phyloP scores from a whole-genome alignment of 2,888 invertebrate species.

The Netelia virgata region DNA sequence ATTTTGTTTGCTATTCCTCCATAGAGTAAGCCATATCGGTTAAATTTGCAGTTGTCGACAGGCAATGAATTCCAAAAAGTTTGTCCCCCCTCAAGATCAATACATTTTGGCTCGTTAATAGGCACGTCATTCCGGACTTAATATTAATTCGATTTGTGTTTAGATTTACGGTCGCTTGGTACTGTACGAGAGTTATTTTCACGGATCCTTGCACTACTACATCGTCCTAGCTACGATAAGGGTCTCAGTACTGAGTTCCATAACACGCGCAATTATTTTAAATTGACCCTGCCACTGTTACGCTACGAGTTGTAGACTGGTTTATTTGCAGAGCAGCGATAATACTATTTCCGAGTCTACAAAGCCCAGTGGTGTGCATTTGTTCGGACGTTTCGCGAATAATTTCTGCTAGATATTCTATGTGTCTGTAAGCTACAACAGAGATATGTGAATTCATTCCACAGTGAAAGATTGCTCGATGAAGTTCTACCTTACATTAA shows the following conservation, averaged over 20 bases:
- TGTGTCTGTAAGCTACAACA: background rate
- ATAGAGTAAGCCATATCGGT: no score
- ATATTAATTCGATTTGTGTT: no score
- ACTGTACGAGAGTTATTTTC: no score
- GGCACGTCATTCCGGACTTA: no score
- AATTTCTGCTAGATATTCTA: background rate
- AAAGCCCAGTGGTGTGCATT: conserved; percentile 3
- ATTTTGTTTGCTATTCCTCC: no score
- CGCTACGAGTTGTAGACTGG: background rate
- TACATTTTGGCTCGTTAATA: no score
- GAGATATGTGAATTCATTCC: conserved; percentile 21
- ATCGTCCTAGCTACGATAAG: no score
- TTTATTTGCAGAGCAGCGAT: background rate
- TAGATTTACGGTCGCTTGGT: no score
- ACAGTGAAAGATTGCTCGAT: background rate
- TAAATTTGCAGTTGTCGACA: no score
- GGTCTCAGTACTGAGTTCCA: conserved; percentile 36
- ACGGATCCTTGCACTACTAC: no score
- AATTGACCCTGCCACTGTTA: background rate
- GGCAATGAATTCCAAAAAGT: no score
- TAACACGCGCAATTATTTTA: background rate
- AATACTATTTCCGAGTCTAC: background rate
- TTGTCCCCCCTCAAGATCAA: no score
- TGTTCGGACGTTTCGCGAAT: background rate
- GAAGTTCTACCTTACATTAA: background rate